Base-by-base conservation (phyloP, 1,140 invertebrate genomes). In the Drosophila mojavensis region DNA sequence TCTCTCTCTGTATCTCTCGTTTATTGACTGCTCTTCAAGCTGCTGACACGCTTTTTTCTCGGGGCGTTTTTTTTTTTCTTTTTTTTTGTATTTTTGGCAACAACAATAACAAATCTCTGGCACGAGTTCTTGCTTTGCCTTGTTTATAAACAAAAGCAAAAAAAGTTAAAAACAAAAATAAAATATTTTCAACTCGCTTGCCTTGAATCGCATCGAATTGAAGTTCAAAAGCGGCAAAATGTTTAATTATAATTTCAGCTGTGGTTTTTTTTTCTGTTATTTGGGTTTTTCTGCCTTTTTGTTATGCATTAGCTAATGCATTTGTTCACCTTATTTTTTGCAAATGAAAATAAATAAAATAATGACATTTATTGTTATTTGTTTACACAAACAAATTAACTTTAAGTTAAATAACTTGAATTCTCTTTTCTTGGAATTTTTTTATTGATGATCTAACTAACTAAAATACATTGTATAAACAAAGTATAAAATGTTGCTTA, bases 151-250 rank as follows among this genome's bases (percentile, higher is more conserved):
- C 79, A 82, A 79, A 53, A 64, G 36, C 24, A 43, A 69, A 24
- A 24, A 75, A 53, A 66, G 65, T 15, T 26, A 47, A 59, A 78
- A 72, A 66, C 54, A 59, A 56, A 78, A 78, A 62, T 39, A 73
- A 83, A 82, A 83, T 83, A 66, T 30, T 82, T 75, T 75, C 72
- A 50, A 65, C 76, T 76, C 65, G 80, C 79, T 83, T 83, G 78
- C 80, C 80, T 83, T 83, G 80, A 83, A 84, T 65, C 66, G 33
- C 50, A 17, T 54, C 50, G 66, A 76, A 72, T 79, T 83, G 80
- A 83, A 83, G 81, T 83, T 83, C 80, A 83, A 79, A 75, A 66
- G 50, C 58, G 43, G 43, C 45, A 78, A 48, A 60, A 60, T 50
- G 15, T 62, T 69, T 83, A 79, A 83, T 79, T 82, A 76, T 58